phyloP scores from a whole-genome alignment of 2,113 vertebrate genomes.

The Indri indri region DNA sequence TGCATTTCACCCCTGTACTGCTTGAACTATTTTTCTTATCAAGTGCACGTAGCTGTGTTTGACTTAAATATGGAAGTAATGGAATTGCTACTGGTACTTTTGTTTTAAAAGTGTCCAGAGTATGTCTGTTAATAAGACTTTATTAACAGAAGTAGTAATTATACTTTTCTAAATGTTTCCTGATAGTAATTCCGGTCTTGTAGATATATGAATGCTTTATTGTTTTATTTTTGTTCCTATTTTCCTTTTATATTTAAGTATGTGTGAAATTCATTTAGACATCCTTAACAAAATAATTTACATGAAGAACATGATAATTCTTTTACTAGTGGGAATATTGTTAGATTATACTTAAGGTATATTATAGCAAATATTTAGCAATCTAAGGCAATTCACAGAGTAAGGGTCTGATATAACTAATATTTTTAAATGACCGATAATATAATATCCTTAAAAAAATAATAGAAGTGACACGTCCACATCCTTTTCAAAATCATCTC shows the following conservation, averaged over 20 bases:
- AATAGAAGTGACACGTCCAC: neutral
- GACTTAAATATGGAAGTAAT: neutral
- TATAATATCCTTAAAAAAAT: constrained; percentile 53
- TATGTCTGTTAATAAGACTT: neutral
- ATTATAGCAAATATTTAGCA: neutral
- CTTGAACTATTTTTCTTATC: neutral
- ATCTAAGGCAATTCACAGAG: neutral
- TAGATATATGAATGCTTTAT: neutral
- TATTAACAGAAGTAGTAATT: neutral
- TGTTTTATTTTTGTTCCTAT: neutral
- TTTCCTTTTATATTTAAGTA: neutral
- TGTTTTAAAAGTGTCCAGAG: neutral
- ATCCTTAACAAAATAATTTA: neutral
- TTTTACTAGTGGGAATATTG: neutral
- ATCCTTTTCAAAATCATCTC: neutral
- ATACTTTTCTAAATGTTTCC: neutral
- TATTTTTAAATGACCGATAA: constrained; percentile 54
- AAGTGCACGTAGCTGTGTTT: neutral
- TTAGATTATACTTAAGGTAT: neutral
- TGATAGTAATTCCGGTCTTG: neutral
- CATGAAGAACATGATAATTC: neutral
- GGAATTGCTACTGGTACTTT: neutral
- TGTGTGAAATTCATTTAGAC: neutral
- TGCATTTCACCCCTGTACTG: neutral
- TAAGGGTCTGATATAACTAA: neutral